Evolutionary conservation across 2,797 vertebrate species (phyloP).

Genomic region (Argya squamiceps): DNA sequence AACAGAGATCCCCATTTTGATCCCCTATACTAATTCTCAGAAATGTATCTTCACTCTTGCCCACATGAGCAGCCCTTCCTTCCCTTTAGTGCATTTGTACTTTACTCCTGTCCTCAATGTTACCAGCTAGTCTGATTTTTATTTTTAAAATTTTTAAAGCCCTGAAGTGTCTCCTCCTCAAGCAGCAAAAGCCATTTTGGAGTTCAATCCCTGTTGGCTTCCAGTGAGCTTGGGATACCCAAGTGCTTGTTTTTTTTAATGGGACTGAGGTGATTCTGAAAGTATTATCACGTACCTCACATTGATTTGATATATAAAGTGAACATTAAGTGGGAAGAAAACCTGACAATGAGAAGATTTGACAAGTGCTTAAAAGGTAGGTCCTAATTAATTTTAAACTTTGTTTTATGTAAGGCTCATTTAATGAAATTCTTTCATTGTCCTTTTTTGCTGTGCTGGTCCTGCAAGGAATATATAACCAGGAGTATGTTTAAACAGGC

Average conservation of each 20-base stretch:
- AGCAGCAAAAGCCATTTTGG: neutral
- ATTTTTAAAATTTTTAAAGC: neutral
- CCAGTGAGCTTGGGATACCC: neutral
- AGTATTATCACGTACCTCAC: neutral
- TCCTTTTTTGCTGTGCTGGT: constrained; percentile 21
- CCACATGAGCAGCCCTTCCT: neutral
- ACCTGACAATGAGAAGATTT: neutral
- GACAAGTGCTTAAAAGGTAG: neutral
- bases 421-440: constrained; percentile 25
- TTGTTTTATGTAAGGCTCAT: neutral
- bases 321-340: constrained; percentile 19
- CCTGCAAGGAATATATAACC: constrained; percentile 6
- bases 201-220: neutral
- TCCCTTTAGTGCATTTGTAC: neutral
- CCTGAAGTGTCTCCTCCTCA: neutral
- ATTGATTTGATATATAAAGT: neutral
- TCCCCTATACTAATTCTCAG: neutral
- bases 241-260: neutral
- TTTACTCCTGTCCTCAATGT: neutral
- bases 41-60: fast-evolving
- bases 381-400: constrained; percentile 23
- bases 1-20: neutral
- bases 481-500: constrained; percentile 7
- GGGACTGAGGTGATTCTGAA: neutral
- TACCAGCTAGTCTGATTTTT: neutral